Conservation (phyloP, 2,113 vertebrate genomes). For the Nerophis ophidion region DNA sequence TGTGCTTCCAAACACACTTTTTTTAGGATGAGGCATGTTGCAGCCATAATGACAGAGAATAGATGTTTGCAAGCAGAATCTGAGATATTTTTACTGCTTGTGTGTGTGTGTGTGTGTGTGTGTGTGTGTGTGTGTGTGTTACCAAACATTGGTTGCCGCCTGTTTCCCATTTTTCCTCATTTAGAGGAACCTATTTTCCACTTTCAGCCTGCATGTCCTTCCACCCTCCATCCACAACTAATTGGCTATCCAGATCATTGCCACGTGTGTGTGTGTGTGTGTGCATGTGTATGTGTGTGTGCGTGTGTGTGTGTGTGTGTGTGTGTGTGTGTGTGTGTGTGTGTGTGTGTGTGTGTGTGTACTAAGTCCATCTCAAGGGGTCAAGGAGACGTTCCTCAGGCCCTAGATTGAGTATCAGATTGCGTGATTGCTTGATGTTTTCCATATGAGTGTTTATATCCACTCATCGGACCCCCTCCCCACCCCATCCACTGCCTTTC, state of each 20-base stretch:
- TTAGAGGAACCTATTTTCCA: neutral
- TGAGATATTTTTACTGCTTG: neutral
- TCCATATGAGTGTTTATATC: slow-evolving; percentile 1
- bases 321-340: neutral
- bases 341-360: neutral
- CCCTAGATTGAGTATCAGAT: slow-evolving; percentile 10
- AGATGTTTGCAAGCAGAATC: neutral
- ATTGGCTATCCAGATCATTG: slow-evolving; percentile 9
- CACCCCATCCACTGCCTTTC: neutral
- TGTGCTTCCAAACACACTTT: neutral
- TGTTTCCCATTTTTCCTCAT: slow-evolving; percentile 12
- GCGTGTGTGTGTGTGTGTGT: too few relatives aligned
- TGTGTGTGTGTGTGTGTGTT: neutral
- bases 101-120: neutral
- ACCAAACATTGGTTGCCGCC: slow-evolving; percentile 1
- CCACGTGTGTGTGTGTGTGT: neutral
- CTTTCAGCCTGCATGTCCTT: neutral
- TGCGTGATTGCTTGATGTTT: slow-evolving; percentile 5
- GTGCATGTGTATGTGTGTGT: too few relatives aligned
- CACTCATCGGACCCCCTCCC: neutral
- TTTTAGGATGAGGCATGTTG: neutral
- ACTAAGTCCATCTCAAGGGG: slow-evolving; percentile 1
- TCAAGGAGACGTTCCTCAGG: neutral
- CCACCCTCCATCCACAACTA: neutral
- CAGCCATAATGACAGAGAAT: slow-evolving; percentile 1